Evolutionary conservation across 2,113 vertebrate species (phyloP).

Genomic region (Xyliphius kryptos): DNA sequence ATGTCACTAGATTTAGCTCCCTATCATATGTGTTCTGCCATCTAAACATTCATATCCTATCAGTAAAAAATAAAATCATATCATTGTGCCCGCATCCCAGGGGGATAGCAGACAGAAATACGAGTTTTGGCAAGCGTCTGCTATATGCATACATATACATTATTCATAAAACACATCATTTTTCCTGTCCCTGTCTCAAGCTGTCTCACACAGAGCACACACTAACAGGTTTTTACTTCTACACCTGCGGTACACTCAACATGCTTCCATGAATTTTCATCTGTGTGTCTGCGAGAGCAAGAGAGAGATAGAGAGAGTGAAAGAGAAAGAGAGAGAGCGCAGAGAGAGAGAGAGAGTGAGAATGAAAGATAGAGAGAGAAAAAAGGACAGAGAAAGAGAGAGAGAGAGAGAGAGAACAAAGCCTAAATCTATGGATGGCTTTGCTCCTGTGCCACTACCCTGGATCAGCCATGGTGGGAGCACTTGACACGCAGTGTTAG

Average conservation of each 20-base stretch:
- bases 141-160: conserved; percentile 36
- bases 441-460: too few species aligned
- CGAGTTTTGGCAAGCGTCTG: conserved; percentile 27
- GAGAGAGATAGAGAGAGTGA: neutral
- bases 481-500: too few species aligned
- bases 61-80: too few species aligned
- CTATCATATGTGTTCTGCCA: conserved; percentile 26
- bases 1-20: conserved; percentile 13
- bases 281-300: conserved; percentile 3
- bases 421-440: too few species aligned
- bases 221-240: conserved; percentile 30
- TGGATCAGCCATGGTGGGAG: too few species aligned
- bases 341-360: too few species aligned
- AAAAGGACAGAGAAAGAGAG: too few species aligned
- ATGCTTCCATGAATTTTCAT: conserved; percentile 11
- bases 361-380: too few species aligned
- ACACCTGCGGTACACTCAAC: conserved; percentile 27
- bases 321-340: conserved; percentile 1
- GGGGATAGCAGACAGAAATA: too few species aligned
- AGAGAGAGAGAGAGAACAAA: too few species aligned
- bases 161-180: conserved; percentile 41
- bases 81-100: too few species aligned
- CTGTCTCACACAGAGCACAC: conserved; percentile 19
- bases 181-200: conserved; percentile 21
- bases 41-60: too few species aligned